Base-by-base conservation (phyloP, 1,140 invertebrate species). In the Mizuhopecten yessoensis region DNA sequence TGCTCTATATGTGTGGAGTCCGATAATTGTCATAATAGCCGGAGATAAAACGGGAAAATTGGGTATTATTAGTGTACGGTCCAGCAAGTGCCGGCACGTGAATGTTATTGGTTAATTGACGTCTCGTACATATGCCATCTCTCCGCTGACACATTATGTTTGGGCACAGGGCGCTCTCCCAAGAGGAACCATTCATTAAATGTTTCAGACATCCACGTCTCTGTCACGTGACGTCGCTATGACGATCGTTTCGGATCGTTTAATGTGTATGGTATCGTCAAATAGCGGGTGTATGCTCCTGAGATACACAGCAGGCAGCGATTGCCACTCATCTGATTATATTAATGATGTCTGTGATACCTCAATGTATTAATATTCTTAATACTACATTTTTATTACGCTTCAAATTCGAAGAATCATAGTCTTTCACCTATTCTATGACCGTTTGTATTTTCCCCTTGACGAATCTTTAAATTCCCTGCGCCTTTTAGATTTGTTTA, bases 121-220 rank as follows among this genome's bases (percentile, higher is more conserved):
- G 57, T 75, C 23, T n/a, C 57, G 57, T 75, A 75, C 57, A 75
- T 75, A 75, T 75, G 57, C 57, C 57, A 75, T 17, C 57, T n/a
- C 29, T 75, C 57, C 20, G n/a, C n/a, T 29, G 57, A 75, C 57
- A 75, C 57, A 29, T n/a, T 29, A 5, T 75, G n/a, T 75, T 17
- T 5, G 23, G 17, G 23, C 23, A 29, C 36, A n/a, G 57, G 57
- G 57, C 57, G 57, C 57, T 75, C 23, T 75, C 57, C n/a, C n/a
- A 7, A 29, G 57, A n/a, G 57, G 23, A 75, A 17, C 17, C 11
- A 29, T 75, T 75, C 57, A 75, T 75, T 75, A 75, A 75, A 29
- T n/a, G 57, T 75, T 75, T 75, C 57, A 29, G 57, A 75, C 17
- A 75, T 9, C 57, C 23, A 75, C 23, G 57, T 75, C 57, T n/a